phyloP scores from a whole-genome alignment of 2,113 vertebrate species.

The Ctenodactylus gundi region DNA sequence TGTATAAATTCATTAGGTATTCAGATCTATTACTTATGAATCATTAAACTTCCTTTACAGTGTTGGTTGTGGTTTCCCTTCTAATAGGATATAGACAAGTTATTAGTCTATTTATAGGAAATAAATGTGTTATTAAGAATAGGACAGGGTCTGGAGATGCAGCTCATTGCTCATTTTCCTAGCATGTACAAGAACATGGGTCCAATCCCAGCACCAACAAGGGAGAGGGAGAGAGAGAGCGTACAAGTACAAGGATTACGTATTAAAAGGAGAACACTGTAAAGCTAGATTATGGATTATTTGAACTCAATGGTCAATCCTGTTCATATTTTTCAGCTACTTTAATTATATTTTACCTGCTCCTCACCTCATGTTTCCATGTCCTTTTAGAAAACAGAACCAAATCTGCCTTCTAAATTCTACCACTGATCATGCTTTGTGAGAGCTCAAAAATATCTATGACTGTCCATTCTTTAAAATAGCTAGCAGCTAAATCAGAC shows the following conservation, averaged over 20 bases:
- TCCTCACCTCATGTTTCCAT: background rate
- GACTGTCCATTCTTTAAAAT: background rate
- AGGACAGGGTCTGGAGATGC: too few species aligned
- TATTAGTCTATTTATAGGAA: background rate
- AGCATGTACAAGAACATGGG: too few species aligned
- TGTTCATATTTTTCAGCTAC: background rate
- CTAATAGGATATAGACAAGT: background rate
- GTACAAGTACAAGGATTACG: background rate
- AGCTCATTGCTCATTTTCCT: too few species aligned
- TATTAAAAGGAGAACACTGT: background rate
- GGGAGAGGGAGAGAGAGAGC: too few species aligned
- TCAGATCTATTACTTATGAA: background rate
- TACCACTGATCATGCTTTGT: background rate
- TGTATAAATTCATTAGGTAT: background rate
- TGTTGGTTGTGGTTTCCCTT: background rate
- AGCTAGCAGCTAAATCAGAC: conserved; percentile 16
- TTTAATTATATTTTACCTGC: background rate
- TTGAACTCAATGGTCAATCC: background rate
- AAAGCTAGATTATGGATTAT: background rate
- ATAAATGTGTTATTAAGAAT: background rate
- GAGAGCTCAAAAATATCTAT: background rate
- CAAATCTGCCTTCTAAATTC: conserved; percentile 16
- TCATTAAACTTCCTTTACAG: background rate
- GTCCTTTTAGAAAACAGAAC: background rate
- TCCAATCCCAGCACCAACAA: too few species aligned